A percentile compares a stretch with the other conserved stretches of the same genome.
Evolutionary conservation across 2,797 vertebrate species (phyloP).

Genomic region (Ciconia nigra): DNA sequence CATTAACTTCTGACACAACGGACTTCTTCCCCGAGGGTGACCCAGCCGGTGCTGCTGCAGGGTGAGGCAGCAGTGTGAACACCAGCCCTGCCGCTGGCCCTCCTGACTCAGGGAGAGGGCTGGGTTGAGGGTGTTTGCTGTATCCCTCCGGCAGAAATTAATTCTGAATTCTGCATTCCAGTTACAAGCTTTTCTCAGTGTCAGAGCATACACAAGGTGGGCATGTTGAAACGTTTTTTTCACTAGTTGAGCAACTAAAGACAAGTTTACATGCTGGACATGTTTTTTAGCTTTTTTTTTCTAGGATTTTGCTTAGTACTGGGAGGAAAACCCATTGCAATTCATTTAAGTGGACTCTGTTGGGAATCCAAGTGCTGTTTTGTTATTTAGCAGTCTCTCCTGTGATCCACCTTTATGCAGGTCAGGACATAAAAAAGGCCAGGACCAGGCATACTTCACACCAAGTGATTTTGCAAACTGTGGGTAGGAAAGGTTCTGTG

Average conservation of each 20-base stretch:
- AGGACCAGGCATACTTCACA: not conserved
- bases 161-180: fast-evolving
- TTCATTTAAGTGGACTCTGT: not conserved
- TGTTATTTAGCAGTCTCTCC: not conserved
- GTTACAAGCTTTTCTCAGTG: fast-evolving
- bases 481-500: not conserved
- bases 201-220: not conserved
- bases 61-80: fast-evolving
- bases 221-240: fast-evolving
- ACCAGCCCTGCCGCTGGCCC: fast-evolving
- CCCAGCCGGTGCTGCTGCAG: fast-evolving
- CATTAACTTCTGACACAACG: fast-evolving
- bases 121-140: fast-evolving
- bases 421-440: not conserved
- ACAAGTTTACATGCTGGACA: not conserved
- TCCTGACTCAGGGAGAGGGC: fast-evolving
- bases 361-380: not conserved
- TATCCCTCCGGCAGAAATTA: not conserved
- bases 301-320: not conserved
- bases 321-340: not conserved
- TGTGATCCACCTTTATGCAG: not conserved
- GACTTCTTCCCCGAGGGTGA: fast-evolving
- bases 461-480: not conserved
- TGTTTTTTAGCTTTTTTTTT: no score
- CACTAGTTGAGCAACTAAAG: not conserved